A percentile compares a stretch with the other conserved stretches of the same genome.
These are phyloP conservation scores for Scaptomyza montana DNA, from an alignment of 1,140 invertebrate species.

Conservation along the genomic window DNA sequence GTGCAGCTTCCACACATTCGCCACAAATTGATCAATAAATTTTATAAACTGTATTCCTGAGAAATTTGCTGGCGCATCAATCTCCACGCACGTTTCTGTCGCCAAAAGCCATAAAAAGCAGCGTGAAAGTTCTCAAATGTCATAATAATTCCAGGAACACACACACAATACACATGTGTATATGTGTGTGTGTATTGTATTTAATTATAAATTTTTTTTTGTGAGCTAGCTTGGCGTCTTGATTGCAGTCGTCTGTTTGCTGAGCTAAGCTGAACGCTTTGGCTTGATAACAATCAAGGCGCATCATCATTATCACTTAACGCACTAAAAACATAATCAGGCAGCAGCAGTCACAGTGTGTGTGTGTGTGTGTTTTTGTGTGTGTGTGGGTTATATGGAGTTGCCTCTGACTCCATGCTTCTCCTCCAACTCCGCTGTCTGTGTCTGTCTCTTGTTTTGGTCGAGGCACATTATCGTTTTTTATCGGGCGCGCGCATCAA, in stretches of 20 bases:
- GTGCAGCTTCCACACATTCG: conserved; percentile 66
- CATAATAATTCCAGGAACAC: conserved; percentile 78
- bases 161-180: conserved; percentile 8
- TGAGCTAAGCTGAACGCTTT: conserved; percentile 60
- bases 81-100: conserved; percentile 68
- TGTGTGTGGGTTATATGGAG: conserved; percentile 27
- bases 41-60: conserved; percentile 60
- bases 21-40: conserved; percentile 79
- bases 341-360: conserved; percentile 42
- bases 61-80: conserved; percentile 68
- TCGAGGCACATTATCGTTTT: conserved; percentile 52
- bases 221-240: conserved; percentile 52
- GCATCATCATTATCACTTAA: conserved; percentile 82
- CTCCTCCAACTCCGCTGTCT: not conserved
- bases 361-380: conserved; percentile 39
- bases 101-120: conserved; percentile 78
- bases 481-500: conserved; percentile 68
- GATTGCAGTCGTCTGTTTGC: conserved; percentile 22
- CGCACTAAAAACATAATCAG: conserved; percentile 82
- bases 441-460: conserved; percentile 23
- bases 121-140: conserved; percentile 82
- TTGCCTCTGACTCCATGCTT: not conserved
- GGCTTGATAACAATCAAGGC: conserved; percentile 73
- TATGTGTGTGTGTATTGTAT: conserved; percentile 7
- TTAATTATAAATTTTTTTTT: conserved; percentile 53